Evolutionary conservation across 23 tunicate genomes (phyloP).

Genomic region (Halocynthia aurantium): DNA sequence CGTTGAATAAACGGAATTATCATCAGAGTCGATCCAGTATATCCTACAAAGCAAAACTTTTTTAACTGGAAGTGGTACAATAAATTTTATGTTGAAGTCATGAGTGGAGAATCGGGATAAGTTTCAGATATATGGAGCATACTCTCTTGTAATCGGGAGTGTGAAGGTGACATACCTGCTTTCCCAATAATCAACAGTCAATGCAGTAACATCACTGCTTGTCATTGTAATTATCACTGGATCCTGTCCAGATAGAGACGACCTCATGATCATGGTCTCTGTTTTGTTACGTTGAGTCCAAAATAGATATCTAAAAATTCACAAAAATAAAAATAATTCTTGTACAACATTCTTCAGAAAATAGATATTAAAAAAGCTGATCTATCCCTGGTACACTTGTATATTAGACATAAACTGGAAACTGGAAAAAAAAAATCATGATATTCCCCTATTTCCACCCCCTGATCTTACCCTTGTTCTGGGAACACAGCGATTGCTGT

Average conservation of each 20-base stretch:
- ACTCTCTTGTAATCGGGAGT: no score
- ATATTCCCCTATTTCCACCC: no score
- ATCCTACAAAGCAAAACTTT: slow-evolving; percentile 20
- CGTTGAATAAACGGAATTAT: slow-evolving; percentile 15
- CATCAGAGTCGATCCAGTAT: slow-evolving; percentile 48
- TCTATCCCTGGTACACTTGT: no score
- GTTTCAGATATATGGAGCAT: no score
- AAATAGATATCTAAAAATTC: slow-evolving; percentile 7
- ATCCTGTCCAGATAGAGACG: slow-evolving; percentile 42
- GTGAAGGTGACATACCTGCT: not conserved
- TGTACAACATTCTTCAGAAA: no score
- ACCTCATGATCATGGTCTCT: slow-evolving; percentile 30
- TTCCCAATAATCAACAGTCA: slow-evolving; percentile 6
- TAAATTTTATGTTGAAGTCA: no score
- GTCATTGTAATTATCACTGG: slow-evolving; percentile 9
- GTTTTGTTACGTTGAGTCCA: slow-evolving; percentile 32
- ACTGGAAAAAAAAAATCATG: no score
- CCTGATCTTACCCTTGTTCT: slow-evolving; percentile 44
- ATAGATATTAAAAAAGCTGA: no score
- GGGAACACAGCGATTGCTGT: slow-evolving; percentile 57
- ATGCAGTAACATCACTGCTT: slow-evolving; percentile 15
- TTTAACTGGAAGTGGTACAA: no score
- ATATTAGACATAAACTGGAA: no score
- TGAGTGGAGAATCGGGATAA: no score
- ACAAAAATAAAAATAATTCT: no score